phyloP scores from a whole-genome alignment of 2,888 invertebrate genomes.

The Tethea ocularis region DNA sequence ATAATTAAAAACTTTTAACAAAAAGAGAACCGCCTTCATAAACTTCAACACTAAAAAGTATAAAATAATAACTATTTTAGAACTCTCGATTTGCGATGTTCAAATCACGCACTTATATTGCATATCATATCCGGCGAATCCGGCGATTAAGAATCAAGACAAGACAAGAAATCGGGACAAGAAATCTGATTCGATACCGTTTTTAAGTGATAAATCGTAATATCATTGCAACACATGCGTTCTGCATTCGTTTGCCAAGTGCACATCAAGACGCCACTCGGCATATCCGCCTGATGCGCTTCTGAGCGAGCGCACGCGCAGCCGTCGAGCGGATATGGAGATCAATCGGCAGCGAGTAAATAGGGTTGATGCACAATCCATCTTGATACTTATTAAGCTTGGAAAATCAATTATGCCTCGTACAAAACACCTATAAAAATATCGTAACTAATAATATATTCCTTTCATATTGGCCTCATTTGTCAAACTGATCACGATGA shows the following conservation, averaged over 20 bases:
- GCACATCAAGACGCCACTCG: conserved; percentile 33
- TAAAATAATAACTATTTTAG: too few species aligned
- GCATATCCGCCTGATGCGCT: conserved; percentile 32
- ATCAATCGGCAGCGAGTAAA: conserved; percentile 17
- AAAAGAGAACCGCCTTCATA: too few species aligned
- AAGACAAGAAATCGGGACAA: too few species aligned
- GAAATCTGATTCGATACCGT: background rate
- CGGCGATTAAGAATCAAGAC: background rate
- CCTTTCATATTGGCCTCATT: too few species aligned
- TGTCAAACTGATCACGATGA: too few species aligned
- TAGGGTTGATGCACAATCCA: background rate
- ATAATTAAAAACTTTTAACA: too few species aligned
- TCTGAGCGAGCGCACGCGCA: conserved; percentile 27
- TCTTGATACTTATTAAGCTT: background rate
- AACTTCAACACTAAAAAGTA: too few species aligned
- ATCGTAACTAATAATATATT: too few species aligned
- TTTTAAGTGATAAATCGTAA: background rate
- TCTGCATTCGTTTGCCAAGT: background rate
- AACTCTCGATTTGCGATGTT: too few species aligned
- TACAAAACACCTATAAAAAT: too few species aligned
- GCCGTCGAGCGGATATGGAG: conserved; percentile 17
- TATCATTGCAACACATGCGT: background rate
- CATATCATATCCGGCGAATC: background rate
- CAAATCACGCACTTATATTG: background rate
- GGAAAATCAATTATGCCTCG: too few species aligned